phyloP scores from a whole-genome alignment of 2,888 invertebrate genomes.

The Timema cristinae region DNA sequence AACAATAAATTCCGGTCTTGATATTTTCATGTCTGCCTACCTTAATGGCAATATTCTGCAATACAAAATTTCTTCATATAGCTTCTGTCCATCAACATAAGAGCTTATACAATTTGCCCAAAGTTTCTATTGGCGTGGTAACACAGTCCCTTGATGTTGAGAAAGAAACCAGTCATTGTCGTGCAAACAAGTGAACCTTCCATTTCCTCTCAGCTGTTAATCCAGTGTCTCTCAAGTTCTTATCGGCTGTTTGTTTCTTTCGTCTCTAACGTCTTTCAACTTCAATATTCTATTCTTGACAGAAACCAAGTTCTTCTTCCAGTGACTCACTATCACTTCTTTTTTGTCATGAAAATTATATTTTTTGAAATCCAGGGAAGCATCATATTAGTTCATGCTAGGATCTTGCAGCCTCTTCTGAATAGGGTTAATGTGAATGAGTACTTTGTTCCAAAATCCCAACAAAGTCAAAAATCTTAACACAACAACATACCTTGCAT shows the following conservation, averaged over 20 bases:
- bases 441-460: not conserved
- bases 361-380: not conserved
- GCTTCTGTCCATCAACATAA: not conserved
- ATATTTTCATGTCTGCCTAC: not conserved
- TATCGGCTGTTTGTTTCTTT: not conserved
- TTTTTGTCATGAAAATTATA: too few relatives aligned
- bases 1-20: not conserved
- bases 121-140: not conserved
- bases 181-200: not conserved
- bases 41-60: conserved; percentile 1
- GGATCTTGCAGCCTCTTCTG: conserved; percentile 4
- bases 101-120: not conserved
- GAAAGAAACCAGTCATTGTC: not conserved
- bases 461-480: not conserved
- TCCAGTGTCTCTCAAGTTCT: not conserved
- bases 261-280: not conserved
- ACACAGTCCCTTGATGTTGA: not conserved
- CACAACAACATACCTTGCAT: not conserved
- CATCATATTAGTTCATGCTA: not conserved
- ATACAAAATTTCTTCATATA: not conserved
- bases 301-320: not conserved
- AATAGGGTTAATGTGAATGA: not conserved
- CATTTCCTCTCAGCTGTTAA: not conserved
- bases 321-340: not conserved
- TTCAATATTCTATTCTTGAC: conserved; percentile 4